Evolutionary conservation across 2,113 vertebrate genomes (phyloP).

Genomic region (Pomatostomus ruficeps): DNA sequence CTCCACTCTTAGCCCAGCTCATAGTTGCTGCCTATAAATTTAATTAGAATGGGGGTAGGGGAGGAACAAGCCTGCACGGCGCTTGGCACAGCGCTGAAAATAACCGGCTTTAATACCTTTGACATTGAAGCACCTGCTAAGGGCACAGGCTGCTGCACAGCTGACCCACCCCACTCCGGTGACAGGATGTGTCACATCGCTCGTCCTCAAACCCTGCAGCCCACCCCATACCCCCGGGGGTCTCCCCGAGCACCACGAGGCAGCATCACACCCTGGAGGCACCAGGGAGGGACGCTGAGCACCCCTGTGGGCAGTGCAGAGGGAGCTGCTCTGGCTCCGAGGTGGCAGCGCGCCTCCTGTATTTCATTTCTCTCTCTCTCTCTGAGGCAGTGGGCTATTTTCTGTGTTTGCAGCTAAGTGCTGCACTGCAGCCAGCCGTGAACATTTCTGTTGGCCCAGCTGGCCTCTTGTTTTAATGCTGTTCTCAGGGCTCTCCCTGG

Average conservation of each 20-base stretch:
- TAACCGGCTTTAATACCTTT: slow-evolving; percentile 33
- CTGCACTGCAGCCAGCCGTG: neutral
- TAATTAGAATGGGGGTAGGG: slow-evolving; percentile 18
- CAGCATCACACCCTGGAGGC: neutral
- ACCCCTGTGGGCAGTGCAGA: neutral
- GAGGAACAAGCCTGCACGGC: neutral
- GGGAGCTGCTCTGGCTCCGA: neutral
- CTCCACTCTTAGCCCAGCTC: neutral
- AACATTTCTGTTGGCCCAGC: neutral
- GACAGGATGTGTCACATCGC: neutral
- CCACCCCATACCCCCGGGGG: neutral
- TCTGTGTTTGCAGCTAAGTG: neutral
- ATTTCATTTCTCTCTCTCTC: neutral
- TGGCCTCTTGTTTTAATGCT: neutral
- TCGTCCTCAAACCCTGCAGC: neutral
- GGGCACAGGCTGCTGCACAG: neutral
- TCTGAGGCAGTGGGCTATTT: neutral
- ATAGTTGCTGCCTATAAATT: slow-evolving; percentile 1
- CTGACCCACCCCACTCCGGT: neutral
- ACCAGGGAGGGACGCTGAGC: neutral
- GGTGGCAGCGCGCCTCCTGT: neutral
- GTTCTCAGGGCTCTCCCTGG: slow-evolving; percentile 16
- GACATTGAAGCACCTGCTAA: slow-evolving; percentile 46
- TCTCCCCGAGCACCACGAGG: neutral
- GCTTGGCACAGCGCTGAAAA: slow-evolving; percentile 1